A percentile compares a stretch with the other conserved stretches of the same genome.
Evolutionary conservation across 2,888 invertebrate genomes (phyloP).

Genomic region (Limnephilus lunatus): DNA sequence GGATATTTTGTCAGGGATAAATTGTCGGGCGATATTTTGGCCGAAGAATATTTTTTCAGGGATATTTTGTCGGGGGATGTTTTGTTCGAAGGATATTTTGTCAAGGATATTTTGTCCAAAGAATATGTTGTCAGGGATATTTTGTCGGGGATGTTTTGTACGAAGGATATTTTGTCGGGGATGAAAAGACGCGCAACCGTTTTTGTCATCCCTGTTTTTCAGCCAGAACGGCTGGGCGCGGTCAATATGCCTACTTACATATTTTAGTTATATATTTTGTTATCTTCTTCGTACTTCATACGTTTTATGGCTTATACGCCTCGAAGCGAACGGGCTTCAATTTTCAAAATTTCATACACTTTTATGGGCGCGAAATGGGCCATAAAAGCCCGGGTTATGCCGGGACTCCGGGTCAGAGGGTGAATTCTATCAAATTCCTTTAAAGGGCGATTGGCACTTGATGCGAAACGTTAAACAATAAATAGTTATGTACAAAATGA

Average conservation of each 20-base stretch:
- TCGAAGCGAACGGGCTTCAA: not conserved
- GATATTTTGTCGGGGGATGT: too few relatives aligned
- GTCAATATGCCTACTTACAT: not conserved
- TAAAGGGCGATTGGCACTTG: not conserved
- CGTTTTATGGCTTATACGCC: not conserved
- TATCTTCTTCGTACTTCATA: not conserved
- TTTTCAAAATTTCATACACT: conserved; percentile 12
- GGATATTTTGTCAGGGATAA: too few relatives aligned
- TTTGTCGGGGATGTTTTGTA: too few relatives aligned
- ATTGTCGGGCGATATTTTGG: too few relatives aligned
- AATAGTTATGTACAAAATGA: not conserved
- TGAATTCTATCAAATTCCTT: not conserved
- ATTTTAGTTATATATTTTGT: too few relatives aligned
- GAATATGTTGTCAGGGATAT: too few relatives aligned
- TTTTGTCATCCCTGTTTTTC: not conserved
- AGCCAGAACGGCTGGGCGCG: not conserved
- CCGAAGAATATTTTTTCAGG: too few relatives aligned
- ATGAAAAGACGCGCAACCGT: too few relatives aligned
- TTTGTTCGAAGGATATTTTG: too few relatives aligned
- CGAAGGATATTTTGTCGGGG: too few relatives aligned
- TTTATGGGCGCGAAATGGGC: not conserved
- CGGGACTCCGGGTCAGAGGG: not conserved
- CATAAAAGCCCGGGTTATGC: not conserved
- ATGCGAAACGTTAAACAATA: not conserved
- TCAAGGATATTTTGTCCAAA: too few relatives aligned